Base-by-base conservation (phyloP, 2,113 vertebrate genomes). In the Montifringilla adamsi region DNA sequence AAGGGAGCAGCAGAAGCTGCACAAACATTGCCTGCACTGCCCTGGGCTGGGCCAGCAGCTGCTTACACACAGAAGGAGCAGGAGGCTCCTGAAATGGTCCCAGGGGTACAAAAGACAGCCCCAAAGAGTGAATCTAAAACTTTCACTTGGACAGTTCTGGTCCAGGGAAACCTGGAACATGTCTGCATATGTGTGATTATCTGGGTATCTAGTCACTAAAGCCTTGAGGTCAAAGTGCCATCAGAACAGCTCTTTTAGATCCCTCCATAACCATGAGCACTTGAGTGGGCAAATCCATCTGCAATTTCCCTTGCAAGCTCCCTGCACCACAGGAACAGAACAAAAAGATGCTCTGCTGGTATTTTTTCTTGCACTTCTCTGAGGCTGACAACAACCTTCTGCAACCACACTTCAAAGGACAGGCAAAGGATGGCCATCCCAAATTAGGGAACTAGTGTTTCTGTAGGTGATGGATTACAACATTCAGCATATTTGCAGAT, bases 1-100 rank as follows among this genome's bases (percentile, higher is more conserved):
- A 87, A 96, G 84, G 62, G 94, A 94, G 75, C 77, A 91, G 87
- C 75, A 74, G 37, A 73, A 69, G 82, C 85, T 95, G 90, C 43
- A 93, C 74, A 94, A 94, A 89, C 84, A 84, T 2, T 0, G 55
- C 60, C 18, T 66, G 95, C 95, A 52, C 58, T 85, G 78, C 68
- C 62, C 55, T 41, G 63, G 60, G 72, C 70, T 69, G n/a, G 47
- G 70, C 30, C 78, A 83, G 78, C 87, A 66, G 59, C 52, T 74
- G 27, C 3, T 35, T 13, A 27, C 26, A 8, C 30, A 20, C 60
- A 63, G 22, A 0, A 50, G 49, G 1, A 67, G 21, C 6, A 31
- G 37, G 16, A 81, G 18, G 39, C 77, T 74, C 1, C 50, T 49
- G 15, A 33, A 84, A 52, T 3, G 11, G 11, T 19, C 50, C n/a